Evolutionary conservation across 2,113 vertebrate species (phyloP).

Genomic region (Morone chrysops): DNA sequence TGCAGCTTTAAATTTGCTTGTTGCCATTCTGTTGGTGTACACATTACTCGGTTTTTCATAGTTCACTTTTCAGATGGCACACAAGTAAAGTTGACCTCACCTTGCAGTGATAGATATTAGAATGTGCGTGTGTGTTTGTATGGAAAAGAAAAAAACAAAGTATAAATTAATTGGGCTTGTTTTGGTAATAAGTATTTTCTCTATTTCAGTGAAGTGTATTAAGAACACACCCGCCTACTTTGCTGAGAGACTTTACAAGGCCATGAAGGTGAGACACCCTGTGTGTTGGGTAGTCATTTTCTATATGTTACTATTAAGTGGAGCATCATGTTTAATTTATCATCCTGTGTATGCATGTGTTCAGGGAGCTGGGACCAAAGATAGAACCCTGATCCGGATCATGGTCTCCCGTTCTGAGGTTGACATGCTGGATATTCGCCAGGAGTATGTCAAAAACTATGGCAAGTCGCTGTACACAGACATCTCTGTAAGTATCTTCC

Average conservation of each 20-base stretch:
- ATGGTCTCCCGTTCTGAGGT: conserved; percentile 96
- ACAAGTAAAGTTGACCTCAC: neutral
- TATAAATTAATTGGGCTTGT: neutral
- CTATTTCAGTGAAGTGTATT: conserved; percentile 93
- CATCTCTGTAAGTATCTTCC: conserved; percentile 88
- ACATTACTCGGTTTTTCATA: conserved; percentile 1
- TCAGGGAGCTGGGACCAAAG: conserved; percentile 95
- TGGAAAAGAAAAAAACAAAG: neutral
- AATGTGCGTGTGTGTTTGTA: neutral
- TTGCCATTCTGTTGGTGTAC: conserved; percentile 6
- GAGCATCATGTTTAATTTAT: neutral
- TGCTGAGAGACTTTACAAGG: conserved; percentile 94
- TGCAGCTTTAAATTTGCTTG: conserved; percentile 39
- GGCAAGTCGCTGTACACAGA: conserved; percentile 92
- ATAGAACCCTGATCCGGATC: conserved; percentile 93
- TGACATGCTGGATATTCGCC: conserved; percentile 94
- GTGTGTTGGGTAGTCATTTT: neutral
- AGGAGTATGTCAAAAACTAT: conserved; percentile 91
- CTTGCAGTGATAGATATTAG: neutral
- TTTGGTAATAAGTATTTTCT: conserved; percentile 32
- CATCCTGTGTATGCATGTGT: neutral
- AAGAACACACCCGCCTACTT: conserved; percentile 94
- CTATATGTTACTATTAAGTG: neutral
- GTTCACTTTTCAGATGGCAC: neutral
- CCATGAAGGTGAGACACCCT: conserved; percentile 91